Evolutionary conservation across 2,888 invertebrate genomes (phyloP).

Genomic region (Argynnis bischoffii): DNA sequence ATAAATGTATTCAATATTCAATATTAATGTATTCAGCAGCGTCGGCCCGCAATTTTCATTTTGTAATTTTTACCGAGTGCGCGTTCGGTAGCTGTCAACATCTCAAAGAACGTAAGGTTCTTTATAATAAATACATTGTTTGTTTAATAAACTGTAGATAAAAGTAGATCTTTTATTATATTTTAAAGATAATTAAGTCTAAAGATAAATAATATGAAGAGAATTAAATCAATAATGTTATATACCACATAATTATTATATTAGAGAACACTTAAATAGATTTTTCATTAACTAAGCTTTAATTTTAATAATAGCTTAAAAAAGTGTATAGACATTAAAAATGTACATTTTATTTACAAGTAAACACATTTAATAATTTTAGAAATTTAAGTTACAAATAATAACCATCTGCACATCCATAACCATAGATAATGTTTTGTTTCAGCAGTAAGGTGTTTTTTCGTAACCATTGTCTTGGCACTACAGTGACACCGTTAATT

Average conservation of each 20-base stretch:
- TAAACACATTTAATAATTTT: no score
- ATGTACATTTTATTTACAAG: no score
- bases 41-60: slow-evolving; percentile 81
- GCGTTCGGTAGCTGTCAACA: slow-evolving; percentile 63
- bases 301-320: no score
- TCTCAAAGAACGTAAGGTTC: slow-evolving; percentile 38
- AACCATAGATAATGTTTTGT: slow-evolving; percentile 26
- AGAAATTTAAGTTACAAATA: not conserved
- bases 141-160: slow-evolving; percentile 5
- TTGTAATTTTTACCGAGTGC: slow-evolving; percentile 81
- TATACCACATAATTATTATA: no score
- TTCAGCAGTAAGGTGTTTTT: slow-evolving; percentile 35
- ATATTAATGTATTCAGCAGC: slow-evolving; percentile 81
- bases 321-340: no score
- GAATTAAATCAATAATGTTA: no score
- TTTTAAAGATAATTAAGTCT: not conserved
- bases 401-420: slow-evolving; percentile 5
- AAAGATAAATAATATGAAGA: no score
- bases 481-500: slow-evolving; percentile 66
- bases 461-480: slow-evolving; percentile 39
- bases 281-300: no score
- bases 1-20: slow-evolving; percentile 80
- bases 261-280: no score
- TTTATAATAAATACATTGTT: slow-evolving; percentile 35
- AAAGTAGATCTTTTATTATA: not conserved